Conservation (phyloP, 1,140 invertebrate genomes). For the Atta cephalotes region DNA sequence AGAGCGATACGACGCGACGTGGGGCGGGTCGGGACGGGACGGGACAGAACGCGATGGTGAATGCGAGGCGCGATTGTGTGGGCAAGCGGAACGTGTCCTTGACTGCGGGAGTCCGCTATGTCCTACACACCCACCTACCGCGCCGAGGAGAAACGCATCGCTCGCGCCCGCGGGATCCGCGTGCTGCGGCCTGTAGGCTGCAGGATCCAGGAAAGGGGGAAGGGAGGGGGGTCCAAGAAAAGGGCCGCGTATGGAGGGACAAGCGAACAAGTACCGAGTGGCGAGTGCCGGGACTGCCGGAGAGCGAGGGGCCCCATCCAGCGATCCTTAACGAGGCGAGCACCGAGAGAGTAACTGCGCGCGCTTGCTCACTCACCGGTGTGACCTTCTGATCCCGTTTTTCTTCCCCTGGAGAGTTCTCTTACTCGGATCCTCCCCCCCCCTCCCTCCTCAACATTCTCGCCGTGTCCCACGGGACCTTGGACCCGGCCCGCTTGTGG, state of each 20-base stretch:
- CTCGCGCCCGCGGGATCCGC: conserved; percentile 62
- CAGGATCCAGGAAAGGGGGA: background rate
- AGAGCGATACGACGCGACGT: conserved; percentile 28
- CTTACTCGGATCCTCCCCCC: background rate
- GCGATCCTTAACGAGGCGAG: conserved; percentile 66
- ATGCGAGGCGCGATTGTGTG: conserved; percentile 64
- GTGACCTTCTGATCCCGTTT: conserved; percentile 77
- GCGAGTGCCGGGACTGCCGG: background rate
- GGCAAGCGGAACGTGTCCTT: conserved; percentile 76
- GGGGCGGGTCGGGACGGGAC: background rate
- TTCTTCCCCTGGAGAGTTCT: conserved; percentile 71
- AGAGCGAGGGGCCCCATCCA: background rate
- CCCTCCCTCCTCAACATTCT: background rate
- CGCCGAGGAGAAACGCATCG: conserved; percentile 58
- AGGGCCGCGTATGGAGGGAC: background rate
- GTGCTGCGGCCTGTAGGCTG: background rate
- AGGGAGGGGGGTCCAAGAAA: background rate
- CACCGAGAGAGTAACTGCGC: conserved; percentile 54
- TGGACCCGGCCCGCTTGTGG: background rate
- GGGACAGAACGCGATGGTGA: conserved; percentile 28
- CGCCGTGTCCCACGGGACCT: conserved; percentile 47
- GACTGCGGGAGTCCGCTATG: conserved; percentile 77
- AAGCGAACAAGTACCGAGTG: background rate
- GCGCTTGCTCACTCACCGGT: conserved; percentile 11
- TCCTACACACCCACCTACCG: conserved; percentile 77